Evolutionary conservation across 2,888 invertebrate genomes (phyloP), one percentile per base, ranked within the genome.

Genomic region (Drymonia ruficornis): DNA sequence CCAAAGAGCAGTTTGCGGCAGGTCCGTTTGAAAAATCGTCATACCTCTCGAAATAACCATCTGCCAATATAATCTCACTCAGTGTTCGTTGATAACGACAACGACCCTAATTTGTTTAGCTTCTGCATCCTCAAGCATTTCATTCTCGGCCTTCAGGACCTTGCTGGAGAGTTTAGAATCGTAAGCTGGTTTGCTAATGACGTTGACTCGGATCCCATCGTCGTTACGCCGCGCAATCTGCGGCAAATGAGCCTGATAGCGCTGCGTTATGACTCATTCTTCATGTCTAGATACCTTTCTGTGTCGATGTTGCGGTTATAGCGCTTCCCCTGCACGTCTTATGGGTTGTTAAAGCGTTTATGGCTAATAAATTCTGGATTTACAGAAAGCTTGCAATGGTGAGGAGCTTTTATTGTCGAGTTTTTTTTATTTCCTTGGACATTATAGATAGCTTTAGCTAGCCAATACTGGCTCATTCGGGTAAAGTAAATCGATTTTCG

Each of bases 171-270:
- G 65, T 40, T 44, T 52, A 58, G 58, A 64, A 57, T 69, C 59
- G 52, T 57, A 50, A 49, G 49, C 56, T 48, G 44, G 45, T 49
- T 65, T 60, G 54, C 53, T 77, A 70, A 76, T 72, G 67, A 62
- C 61, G 29, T 55, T 46, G 36, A 61, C 52, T 51, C 62, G 63
- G 63, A 68, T 63, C 73, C 59, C 64, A 70, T 75, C 69, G 63
- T 60, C 63, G 72, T 71, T 71, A 68, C 53, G 63, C 54, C 54
- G 45, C 49, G 59, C 64, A 74, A 72, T 70, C 67, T 62, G 57
- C 49, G 62, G 70, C 63, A 59, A 67, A 69, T 70, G 66, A 65
- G 59, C 50, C 34, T 54, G 54, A 46, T 54, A 36, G 52, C 45
- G 47, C 45, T 42, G 53, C 29, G 40, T 38, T 15, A 40, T 78